phyloP scores from a whole-genome alignment of 2,888 invertebrate species.

The Apoderus coryli region DNA sequence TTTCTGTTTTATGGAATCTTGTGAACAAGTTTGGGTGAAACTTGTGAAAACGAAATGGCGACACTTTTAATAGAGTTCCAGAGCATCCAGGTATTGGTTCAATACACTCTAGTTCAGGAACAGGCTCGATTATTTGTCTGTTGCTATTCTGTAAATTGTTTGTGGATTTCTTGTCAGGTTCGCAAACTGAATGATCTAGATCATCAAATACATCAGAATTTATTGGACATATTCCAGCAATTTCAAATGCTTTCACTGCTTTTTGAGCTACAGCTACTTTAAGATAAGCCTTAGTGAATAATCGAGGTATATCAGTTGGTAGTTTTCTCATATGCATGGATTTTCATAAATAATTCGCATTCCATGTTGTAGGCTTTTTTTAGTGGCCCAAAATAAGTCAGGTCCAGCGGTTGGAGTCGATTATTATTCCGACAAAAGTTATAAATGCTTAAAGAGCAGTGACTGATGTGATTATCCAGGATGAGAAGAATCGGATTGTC shows the following conservation, averaged over 20 bases:
- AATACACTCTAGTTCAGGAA: constrained; percentile 4
- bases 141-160: not conserved
- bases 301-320: too few relatives aligned
- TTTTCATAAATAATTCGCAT: constrained; percentile 10
- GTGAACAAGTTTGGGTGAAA: constrained; percentile 6
- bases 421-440: constrained; percentile 13
- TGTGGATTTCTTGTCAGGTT: too few relatives aligned
- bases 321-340: too few relatives aligned
- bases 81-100: constrained; percentile 6
- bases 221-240: constrained; percentile 8
- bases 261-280: constrained; percentile 7
- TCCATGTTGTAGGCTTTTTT: constrained; percentile 12
- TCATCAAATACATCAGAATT: constrained; percentile 6
- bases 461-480: constrained; percentile 12
- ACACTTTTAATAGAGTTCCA: constrained; percentile 4
- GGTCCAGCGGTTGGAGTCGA: constrained; percentile 13
- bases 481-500: constrained; percentile 9
- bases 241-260: constrained; percentile 7
- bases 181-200: constrained; percentile 1
- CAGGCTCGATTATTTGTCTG: constrained; percentile 3
- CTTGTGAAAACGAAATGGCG: constrained; percentile 1
- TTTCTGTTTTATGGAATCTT: not conserved
- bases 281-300: constrained; percentile 6
- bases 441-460: constrained; percentile 10
- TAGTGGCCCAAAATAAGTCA: constrained; percentile 12